Evolutionary conservation across 2,888 invertebrate genomes (phyloP), one percentile per base, ranked within the genome.

Genomic region (Trisateles emortualis): DNA sequence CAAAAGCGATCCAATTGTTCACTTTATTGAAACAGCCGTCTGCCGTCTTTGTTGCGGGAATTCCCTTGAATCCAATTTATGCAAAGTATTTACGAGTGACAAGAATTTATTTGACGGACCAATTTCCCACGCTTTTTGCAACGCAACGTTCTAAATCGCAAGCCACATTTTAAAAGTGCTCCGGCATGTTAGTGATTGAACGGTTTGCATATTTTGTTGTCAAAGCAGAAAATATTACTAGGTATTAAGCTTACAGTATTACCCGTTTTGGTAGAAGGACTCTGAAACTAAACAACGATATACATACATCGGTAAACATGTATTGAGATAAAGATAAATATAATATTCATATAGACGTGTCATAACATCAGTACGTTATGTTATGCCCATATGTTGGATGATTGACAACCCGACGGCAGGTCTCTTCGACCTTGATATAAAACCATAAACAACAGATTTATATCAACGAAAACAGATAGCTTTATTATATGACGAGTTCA

Each of bases 71-170:
- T 88, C 84, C 87, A 86, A 88, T 89, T 86, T 88, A 88, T 89
- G 90, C 87, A 88, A 89, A 90, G 88, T 87, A 87, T 90, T 89
- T 88, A 86, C 87, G 84, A 84, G 82, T 87, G 88, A 86, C 86
- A 83, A 80, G 88, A 88, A 88, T 89, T 87, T 88, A 87, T 89
- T 88, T 85, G 88, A 86, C 85, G 81, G 80, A 80, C 84, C 85
- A 86, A 86, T 86, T 86, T n/a, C n/a, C n/a, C n/a, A n/a, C n/a
- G n/a, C n/a, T n/a, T n/a, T n/a, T 86, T 84, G 81, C 78, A 77
- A 68, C 72, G 59, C 74, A 71, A 76, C 78, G 74, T 76, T 72
- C 72, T 72, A 67, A 72, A 53, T 72, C 63, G 46, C 54, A 63
- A 64, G 74, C 65, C 73, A 73, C 75, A 75, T 80, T 81, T 83